Conservation (phyloP, 2,797 vertebrate genomes). For the Chelidonichthys spinosus region DNA sequence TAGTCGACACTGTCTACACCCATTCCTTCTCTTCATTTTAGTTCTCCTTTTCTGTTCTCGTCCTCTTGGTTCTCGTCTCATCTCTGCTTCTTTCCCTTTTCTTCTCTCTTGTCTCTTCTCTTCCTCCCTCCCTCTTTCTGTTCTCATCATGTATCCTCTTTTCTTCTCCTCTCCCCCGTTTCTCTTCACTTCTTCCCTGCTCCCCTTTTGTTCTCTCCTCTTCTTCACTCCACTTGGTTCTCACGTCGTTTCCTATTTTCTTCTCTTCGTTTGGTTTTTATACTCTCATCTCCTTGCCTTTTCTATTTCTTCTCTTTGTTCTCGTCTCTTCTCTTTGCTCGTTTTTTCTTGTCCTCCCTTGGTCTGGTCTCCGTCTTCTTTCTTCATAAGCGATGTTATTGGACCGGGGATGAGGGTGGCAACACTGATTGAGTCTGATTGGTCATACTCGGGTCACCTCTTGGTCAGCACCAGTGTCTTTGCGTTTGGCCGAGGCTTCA, state of each 20-base stretch:
- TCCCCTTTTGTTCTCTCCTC: background rate
- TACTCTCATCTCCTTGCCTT: background rate
- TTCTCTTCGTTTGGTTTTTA: background rate
- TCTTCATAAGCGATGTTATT: slow-evolving; percentile 42
- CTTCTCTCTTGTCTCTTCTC: background rate
- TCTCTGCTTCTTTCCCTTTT: background rate
- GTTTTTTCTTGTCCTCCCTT: background rate
- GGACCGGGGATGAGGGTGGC: slow-evolving; percentile 49
- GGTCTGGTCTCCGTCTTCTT: background rate
- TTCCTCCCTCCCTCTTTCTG: background rate
- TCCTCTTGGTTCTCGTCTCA: background rate
- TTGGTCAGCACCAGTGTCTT: slow-evolving; percentile 68
- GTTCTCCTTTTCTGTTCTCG: background rate
- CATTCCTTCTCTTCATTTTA: slow-evolving; percentile 34
- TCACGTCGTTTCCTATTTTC: background rate
- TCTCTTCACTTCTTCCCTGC: background rate
- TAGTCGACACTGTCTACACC: slow-evolving; percentile 49
- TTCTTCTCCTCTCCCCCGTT: background rate
- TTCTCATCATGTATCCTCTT: background rate
- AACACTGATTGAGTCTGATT: slow-evolving; percentile 68
- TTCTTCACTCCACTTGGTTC: background rate
- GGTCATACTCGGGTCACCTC: slow-evolving; percentile 68
- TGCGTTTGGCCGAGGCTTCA: slow-evolving; percentile 66
- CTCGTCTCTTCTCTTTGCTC: background rate
- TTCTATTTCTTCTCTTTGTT: background rate